Evolutionary conservation across 2,888 invertebrate genomes (phyloP), one percentile per base, ranked within the genome.

Genomic region (Thyatira batis): DNA sequence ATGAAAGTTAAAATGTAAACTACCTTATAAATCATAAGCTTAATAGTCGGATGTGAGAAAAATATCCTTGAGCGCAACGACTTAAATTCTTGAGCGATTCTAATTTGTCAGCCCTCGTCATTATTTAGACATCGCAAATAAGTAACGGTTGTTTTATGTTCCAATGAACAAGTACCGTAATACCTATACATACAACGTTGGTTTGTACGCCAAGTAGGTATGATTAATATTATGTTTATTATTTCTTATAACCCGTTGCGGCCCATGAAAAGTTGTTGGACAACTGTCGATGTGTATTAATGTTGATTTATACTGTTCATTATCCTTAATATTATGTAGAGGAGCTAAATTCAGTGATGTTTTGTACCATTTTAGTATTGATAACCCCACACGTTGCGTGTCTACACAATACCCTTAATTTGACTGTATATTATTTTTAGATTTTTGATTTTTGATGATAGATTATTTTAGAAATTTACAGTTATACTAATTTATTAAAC

Each of bases 91-190:
- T 51, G 25, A 43, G 43, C 33, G 39, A 39, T 17, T 39, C 48
- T 48, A 27, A 48, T 48, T 27, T 28, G 27, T 23, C 39, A 27
- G 20, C 28, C 27, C 28, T 27, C 48, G 27, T 53, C 48, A 57
- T 61, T 57, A 53, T 60, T 48, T 27, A 48, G 20, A 55, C 51
- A 54, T 56, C 50, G 58, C 52, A 58, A 67, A 63, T 58, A 57
- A 58, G 54, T 79, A 78, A 77, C 78, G 72, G 79, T 74, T 58
- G 44, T 58, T 54, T 61, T 61, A 65, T 72, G 63, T 49, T 54
- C 61, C 53, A 60, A 62, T 61, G 58, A 55, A 56, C 61, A 65
- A 67, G 76, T 71, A 78, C 77, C 80, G 78, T 81, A 78, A 57
- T 54, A 50, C 58, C 56, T 53, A 58, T 63, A 57, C 46, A 39